Conservation (phyloP, 2,888 invertebrate species). For the Ethmia dodecea region DNA sequence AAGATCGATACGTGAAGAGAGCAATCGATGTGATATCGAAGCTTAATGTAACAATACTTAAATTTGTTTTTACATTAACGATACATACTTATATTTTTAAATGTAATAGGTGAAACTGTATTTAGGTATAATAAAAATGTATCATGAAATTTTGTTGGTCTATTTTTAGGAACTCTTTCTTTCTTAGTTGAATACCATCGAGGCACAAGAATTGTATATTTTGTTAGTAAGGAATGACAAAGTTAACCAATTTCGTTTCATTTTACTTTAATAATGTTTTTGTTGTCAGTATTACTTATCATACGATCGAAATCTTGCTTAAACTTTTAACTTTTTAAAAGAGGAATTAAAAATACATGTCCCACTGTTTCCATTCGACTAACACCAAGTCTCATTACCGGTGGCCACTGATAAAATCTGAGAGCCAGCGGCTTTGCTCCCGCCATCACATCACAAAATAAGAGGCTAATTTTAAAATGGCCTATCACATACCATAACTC, state of each 20-base stretch:
- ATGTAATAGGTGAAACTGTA: slow-evolving; percentile 33
- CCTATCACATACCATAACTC: slow-evolving; percentile 17
- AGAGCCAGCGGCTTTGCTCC: slow-evolving; percentile 43
- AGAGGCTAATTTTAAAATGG: slow-evolving; percentile 31
- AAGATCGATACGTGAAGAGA: slow-evolving; percentile 47
- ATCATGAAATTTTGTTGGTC: neutral
- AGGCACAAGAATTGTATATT: no score
- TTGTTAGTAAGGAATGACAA: neutral
- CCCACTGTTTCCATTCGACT: slow-evolving; percentile 52
- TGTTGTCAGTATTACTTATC: slow-evolving; percentile 19
- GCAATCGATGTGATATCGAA: slow-evolving; percentile 52
- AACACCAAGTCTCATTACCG: slow-evolving; percentile 63
- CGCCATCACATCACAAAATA: slow-evolving; percentile 43
- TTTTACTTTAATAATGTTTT: slow-evolving; percentile 1
- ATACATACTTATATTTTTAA: slow-evolving; percentile 32
- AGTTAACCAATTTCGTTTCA: neutral
- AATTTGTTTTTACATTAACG: no score
- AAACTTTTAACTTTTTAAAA: slow-evolving; percentile 29
- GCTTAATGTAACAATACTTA: slow-evolving; percentile 44
- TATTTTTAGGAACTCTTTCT: slow-evolving; percentile 1
- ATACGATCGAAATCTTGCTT: slow-evolving; percentile 18
- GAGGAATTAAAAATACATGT: slow-evolving; percentile 42
- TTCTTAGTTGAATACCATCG: neutral
- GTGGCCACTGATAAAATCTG: slow-evolving; percentile 55
- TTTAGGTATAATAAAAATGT: slow-evolving; percentile 7